Base-by-base conservation (phyloP, 2,797 vertebrate genomes). In the Lepidocolaptes lacrymiger region DNA sequence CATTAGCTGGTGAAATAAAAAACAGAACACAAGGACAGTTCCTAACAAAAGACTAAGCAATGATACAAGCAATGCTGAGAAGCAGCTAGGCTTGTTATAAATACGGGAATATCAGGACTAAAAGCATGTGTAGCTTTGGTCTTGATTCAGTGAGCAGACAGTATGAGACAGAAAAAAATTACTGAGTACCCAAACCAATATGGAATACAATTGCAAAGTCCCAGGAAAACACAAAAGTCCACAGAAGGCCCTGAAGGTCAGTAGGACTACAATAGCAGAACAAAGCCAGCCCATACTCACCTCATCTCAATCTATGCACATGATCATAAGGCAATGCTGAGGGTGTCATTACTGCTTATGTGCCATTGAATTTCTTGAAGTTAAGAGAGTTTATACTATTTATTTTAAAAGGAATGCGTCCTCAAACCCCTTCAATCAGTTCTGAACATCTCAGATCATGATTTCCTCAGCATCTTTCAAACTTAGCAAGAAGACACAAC, bases 21-120 rank as follows among this genome's bases (percentile, higher is more conserved):
- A 36, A 27, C 32, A 58, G 49, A 58, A 59, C 0, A 0, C 23
- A 48, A 43, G 15, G 36, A 84, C 24, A 23, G 23, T 10, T 74
- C 18, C 58, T 67, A 17, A 34, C 10, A 12, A 81, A 84, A 89
- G 66, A 44, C n/a, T 16, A 39, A 75, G 52, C 4, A 1, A 75
- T n/a, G n/a, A 67, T 30, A 52, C 23, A 64, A 69, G 71, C 63
- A 56, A 61, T 7, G 10, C 19, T 14, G 21, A 19, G 17, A 81
- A 87, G 27, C 17, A 27, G 34, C 9, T 28, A 80, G 32, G 27
- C 54, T 72, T 61, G 22, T 61, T 58, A 22, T 30, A 81, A 77
- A 74, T 58, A 74, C 32, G 8, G n/a, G 46, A 84, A n/a, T 61
- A 80, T 63, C 32, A 69, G 30, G 36, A 85, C 36, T 79, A 66